Conservation (phyloP, 2,888 invertebrate genomes). For the Drymonia ruficornis region DNA sequence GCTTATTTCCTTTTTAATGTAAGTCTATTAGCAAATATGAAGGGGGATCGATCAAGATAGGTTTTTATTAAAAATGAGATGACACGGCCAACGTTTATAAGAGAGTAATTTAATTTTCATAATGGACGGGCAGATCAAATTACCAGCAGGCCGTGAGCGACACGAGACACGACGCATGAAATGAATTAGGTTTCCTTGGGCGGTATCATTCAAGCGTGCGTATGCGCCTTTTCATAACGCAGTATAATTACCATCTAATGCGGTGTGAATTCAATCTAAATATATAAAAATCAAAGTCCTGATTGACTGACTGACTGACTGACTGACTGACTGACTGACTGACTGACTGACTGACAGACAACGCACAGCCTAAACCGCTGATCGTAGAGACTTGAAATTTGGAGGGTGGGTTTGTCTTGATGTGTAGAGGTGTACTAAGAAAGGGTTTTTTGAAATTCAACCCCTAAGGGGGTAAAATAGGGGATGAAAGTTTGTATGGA, state of each 20-base stretch:
- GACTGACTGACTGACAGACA: too few relatives aligned
- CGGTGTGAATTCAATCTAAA: slow-evolving; percentile 41
- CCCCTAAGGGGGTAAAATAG: too few relatives aligned
- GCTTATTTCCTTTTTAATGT: slow-evolving; percentile 8
- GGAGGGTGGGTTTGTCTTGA: too few relatives aligned
- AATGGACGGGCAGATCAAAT: slow-evolving; percentile 67
- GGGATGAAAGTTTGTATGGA: too few relatives aligned
- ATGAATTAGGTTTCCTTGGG: slow-evolving; percentile 64
- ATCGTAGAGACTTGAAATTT: too few relatives aligned
- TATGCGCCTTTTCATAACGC: slow-evolving; percentile 34
- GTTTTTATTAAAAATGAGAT: slow-evolving; percentile 10
- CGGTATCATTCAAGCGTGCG: slow-evolving; percentile 52
- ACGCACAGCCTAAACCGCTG: too few relatives aligned
- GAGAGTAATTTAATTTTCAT: slow-evolving; percentile 65
- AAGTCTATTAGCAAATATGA: slow-evolving; percentile 9
- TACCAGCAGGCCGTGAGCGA: slow-evolving; percentile 62
- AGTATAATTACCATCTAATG: slow-evolving; percentile 44
- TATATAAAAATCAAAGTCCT: too few relatives aligned
- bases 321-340: too few relatives aligned
- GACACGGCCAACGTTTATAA: slow-evolving; percentile 40
- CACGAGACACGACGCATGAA: slow-evolving; percentile 63
- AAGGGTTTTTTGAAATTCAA: too few relatives aligned
- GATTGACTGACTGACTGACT: too few relatives aligned
- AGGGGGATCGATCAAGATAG: slow-evolving; percentile 7
- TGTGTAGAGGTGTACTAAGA: too few relatives aligned